phyloP scores from a whole-genome alignment of 2,113 vertebrate species.

The Nanorana parkeri region DNA sequence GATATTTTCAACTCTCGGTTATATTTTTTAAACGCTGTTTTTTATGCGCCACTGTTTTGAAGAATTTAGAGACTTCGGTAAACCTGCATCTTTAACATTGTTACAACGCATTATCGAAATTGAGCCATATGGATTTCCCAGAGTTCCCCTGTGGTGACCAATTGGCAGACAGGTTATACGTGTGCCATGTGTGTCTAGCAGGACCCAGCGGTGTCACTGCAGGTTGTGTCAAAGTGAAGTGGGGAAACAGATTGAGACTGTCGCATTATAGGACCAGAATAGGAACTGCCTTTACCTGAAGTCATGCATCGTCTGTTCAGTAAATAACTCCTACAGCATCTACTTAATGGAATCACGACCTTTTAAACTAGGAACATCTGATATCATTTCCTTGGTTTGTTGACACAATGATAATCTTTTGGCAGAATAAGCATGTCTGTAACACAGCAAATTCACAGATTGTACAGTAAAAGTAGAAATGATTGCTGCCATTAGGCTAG shows the following conservation, averaged over 20 bases:
- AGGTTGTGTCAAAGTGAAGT: constrained; percentile 3
- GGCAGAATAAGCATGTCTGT: too few relatives aligned
- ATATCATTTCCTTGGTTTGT: background rate
- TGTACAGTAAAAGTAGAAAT: too few relatives aligned
- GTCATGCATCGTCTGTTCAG: too few relatives aligned
- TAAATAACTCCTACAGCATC: too few relatives aligned
- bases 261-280: background rate
- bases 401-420: background rate
- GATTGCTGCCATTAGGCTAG: too few relatives aligned
- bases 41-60: constrained; percentile 53
- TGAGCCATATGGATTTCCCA: background rate
- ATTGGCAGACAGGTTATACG: background rate
- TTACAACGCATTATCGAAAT: constrained; percentile 19
- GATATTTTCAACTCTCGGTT: constrained; percentile 55
- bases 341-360: too few relatives aligned
- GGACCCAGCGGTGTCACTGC: constrained; percentile 18
- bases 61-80: constrained; percentile 47
- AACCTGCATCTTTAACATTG: constrained; percentile 8
- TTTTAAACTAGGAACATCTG: background rate
- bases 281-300: background rate
- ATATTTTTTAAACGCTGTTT: constrained; percentile 54
- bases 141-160: background rate
- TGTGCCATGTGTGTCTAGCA: background rate
- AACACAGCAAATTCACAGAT: too few relatives aligned
- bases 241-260: background rate